phyloP scores from a whole-genome alignment of 2,797 vertebrate species.

The Hipposideros larvatus region DNA sequence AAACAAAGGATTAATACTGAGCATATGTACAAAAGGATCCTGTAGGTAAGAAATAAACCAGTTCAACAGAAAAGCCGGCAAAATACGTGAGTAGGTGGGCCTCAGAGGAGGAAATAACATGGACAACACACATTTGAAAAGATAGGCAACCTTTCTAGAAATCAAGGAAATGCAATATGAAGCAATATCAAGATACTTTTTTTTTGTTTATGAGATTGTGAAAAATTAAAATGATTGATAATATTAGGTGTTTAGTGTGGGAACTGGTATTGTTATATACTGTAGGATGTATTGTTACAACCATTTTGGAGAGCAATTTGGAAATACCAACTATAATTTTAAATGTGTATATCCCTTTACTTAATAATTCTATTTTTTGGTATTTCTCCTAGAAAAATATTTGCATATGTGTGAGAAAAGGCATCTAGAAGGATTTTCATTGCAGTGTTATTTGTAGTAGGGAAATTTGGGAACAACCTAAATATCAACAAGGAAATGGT shows the following conservation, averaged over 20 bases:
- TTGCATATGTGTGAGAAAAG: constrained; percentile 1
- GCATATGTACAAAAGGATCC: neutral
- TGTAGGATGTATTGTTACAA: neutral
- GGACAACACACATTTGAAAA: neutral
- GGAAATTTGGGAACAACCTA: constrained; percentile 12
- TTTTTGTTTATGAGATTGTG: neutral
- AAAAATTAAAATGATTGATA: constrained; percentile 38
- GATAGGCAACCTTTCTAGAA: neutral
- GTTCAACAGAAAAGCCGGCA: constrained; percentile 12
- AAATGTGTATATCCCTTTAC: neutral
- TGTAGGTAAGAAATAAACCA: constrained; percentile 40
- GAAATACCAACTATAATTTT: neutral
- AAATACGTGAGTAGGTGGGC: neutral
- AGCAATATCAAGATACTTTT: constrained; percentile 1
- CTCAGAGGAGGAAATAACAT: neutral
- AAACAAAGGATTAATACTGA: neutral
- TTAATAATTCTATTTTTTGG: constrained; percentile 8
- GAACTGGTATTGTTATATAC: neutral
- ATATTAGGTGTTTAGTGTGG: neutral
- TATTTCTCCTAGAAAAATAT: constrained; percentile 23
- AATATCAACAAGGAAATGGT: neutral
- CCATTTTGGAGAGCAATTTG: neutral
- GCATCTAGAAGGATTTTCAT: neutral
- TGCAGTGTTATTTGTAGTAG: constrained; percentile 13
- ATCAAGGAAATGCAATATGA: constrained; percentile 10